Evolutionary conservation across 2,797 vertebrate species (phyloP).

Genomic region (Gymnopithys bicolor): DNA sequence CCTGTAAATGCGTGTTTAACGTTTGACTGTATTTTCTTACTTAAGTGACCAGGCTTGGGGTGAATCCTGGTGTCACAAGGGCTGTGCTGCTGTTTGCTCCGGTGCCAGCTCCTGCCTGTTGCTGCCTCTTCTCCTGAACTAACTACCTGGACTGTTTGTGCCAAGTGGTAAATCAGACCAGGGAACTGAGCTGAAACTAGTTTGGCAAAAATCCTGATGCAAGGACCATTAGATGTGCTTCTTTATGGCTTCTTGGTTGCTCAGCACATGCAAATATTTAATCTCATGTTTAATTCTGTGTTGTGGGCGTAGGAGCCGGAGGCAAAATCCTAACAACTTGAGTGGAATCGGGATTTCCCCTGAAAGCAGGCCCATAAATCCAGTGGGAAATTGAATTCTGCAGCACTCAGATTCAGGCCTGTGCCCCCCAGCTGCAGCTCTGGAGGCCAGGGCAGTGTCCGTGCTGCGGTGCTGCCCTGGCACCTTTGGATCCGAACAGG

Average conservation of each 20-base stretch:
- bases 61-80: background rate
- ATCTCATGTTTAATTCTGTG: conserved; percentile 55
- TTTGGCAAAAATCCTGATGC: conserved; percentile 30
- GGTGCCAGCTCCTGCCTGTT: background rate
- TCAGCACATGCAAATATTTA: conserved; percentile 70
- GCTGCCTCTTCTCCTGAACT: background rate
- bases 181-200: background rate
- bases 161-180: background rate
- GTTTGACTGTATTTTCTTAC: background rate
- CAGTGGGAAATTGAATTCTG: background rate
- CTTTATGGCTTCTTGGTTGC: conserved; percentile 56
- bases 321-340: conserved; percentile 51
- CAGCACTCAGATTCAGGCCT: background rate
- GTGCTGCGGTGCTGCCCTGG: background rate
- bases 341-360: conserved; percentile 55
- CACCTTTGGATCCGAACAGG: background rate
- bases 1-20: background rate
- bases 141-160: background rate
- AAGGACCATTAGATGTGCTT: conserved; percentile 32
- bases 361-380: conserved; percentile 36
- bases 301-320: conserved; percentile 51
- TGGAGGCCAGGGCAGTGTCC: background rate
- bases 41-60: background rate
- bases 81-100: background rate
- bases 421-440: background rate